These are phyloP conservation scores for Atethmia centrago DNA, from an alignment of 2,888 invertebrate genomes.

Conservation along the genomic window DNA sequence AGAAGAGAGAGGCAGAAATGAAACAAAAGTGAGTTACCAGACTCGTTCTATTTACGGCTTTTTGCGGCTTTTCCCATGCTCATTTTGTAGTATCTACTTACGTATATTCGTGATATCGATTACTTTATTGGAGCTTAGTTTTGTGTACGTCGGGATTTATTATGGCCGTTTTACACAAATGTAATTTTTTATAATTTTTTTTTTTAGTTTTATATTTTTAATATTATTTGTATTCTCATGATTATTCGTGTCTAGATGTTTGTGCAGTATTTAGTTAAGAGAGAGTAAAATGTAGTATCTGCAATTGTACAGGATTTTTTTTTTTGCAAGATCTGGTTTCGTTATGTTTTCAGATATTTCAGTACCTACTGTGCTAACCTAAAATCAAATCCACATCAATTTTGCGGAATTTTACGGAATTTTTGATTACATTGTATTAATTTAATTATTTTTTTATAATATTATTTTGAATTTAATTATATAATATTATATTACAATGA, in stretches of 20 bases:
- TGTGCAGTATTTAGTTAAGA: conserved; percentile 18
- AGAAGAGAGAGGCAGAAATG: conserved; percentile 23
- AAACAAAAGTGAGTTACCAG: conserved; percentile 11
- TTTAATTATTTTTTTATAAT: not conserved
- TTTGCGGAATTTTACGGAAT: not conserved
- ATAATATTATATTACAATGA: no score
- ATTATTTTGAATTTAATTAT: not conserved
- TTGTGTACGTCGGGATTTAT: not conserved
- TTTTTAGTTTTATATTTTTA: no score
- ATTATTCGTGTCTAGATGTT: not conserved
- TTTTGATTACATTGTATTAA: no score
- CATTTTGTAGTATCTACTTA: not conserved
- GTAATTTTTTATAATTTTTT: no score
- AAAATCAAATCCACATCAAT: not conserved
- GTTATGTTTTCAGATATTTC: not conserved
- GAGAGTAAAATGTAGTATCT: not conserved
- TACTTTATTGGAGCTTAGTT: conserved; percentile 7
- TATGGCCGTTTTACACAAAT: not conserved
- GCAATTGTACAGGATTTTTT: not conserved
- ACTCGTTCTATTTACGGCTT: not conserved
- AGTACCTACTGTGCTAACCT: not conserved
- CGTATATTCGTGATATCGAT: not conserved
- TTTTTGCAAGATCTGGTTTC: not conserved
- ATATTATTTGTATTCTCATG: not conserved
- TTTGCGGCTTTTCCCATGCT: no score